Evolutionary conservation across 2,113 vertebrate genomes (phyloP).

Genomic region (Clinocottus analis): DNA sequence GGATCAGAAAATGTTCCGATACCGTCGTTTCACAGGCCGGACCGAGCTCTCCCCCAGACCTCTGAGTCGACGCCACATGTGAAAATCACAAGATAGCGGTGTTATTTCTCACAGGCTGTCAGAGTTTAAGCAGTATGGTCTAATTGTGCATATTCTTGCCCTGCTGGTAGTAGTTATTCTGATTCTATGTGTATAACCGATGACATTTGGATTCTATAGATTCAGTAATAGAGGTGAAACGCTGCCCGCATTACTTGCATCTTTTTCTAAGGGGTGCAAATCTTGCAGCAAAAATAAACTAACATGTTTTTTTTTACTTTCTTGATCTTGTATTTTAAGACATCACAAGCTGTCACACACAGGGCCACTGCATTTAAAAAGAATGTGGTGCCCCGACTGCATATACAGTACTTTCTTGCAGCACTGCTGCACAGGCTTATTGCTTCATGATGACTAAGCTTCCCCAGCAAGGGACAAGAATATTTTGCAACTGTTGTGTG

Average conservation of each 20-base stretch:
- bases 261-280: background rate
- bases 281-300: background rate
- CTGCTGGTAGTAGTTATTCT: background rate
- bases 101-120: too few relatives aligned
- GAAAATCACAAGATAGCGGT: background rate
- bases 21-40: too few relatives aligned
- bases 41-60: too few relatives aligned
- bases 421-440: background rate
- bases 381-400: too few relatives aligned
- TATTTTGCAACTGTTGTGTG: background rate
- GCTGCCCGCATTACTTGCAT: background rate
- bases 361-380: background rate
- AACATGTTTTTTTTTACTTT: background rate
- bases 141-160: background rate
- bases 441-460: background rate
- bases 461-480: background rate
- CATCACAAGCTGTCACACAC: background rate
- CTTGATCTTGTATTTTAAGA: background rate
- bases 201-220: background rate
- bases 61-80: too few relatives aligned
- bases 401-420: background rate
- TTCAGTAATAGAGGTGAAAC: background rate
- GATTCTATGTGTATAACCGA: background rate
- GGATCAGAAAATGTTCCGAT: too few relatives aligned
- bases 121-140: background rate